phyloP scores from a whole-genome alignment of 2,888 invertebrate genomes.

The Cyclophora punctaria region DNA sequence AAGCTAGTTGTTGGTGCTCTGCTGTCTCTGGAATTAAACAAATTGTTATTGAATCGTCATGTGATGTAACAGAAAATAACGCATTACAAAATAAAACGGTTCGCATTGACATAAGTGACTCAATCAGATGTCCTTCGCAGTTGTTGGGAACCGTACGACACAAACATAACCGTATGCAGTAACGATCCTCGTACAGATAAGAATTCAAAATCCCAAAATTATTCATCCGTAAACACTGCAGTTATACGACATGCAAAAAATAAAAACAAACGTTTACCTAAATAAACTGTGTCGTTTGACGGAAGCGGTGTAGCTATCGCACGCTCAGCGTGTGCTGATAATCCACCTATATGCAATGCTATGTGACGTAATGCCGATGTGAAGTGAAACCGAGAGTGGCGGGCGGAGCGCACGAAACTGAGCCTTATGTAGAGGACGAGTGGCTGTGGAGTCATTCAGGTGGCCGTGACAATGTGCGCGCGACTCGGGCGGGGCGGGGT shows the following conservation, averaged over 20 bases:
- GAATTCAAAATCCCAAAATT: background rate
- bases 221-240: background rate
- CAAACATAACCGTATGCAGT: no score
- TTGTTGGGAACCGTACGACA: no score
- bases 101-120: no score
- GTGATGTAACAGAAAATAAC: no score
- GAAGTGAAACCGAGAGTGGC: slow-evolving; percentile 60
- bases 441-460: slow-evolving; percentile 53
- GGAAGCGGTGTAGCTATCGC: slow-evolving; percentile 12
- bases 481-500: slow-evolving; percentile 34
- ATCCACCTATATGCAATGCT: slow-evolving; percentile 43
- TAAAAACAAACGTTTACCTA: slow-evolving; percentile 10
- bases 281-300: slow-evolving; percentile 5
- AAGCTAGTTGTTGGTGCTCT: no score
- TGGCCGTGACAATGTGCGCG: slow-evolving; percentile 54
- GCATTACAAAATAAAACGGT: no score
- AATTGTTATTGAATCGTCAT: no score
- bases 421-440: slow-evolving; percentile 31
- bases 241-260: background rate
- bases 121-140: no score
- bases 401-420: slow-evolving; percentile 43
- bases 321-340: slow-evolving; percentile 31
- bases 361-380: slow-evolving; percentile 45
- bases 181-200: background rate
- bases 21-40: no score